Evolutionary conservation across 2,113 vertebrate species (phyloP), one percentile per base, ranked within the genome.

Genomic region (Abramis brama): DNA sequence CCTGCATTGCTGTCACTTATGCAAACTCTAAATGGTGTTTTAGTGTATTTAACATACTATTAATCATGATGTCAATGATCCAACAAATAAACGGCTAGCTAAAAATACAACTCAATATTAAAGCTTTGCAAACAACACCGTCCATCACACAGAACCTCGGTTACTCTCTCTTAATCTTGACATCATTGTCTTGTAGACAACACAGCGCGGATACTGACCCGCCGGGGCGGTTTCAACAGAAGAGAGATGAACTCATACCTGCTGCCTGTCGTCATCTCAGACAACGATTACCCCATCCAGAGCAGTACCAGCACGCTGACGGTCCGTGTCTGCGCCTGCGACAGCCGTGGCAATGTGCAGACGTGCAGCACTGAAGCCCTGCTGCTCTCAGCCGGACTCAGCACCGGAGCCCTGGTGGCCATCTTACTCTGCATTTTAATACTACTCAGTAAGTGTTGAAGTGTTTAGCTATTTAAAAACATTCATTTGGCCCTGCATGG

Each of bases 211-310:
- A 99, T 99, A 93, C 86, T 98, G 94, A 99, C 97, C 0, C 95
- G 96, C 85, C 94, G 97, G 83, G 97, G 97, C 17, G 96, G 97
- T 23, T 99, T 99, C 91, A 97, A 95, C 43, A 94, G 97, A 17
- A 96, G 97, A 0, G 97, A 99, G 94, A 96, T 96, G 91, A 98
- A 94, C 86, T 93, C 95, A 52, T 98, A 98, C 85, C 94, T 99
- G 76, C 92, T 99, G 81, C 98, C 98, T 0, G 96, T 99, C 47
- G 97, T 99, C 86, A 99, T 99, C 87, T 99, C 98, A 0, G 97
- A 99, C 93, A 98, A 97, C 0, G 97, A 98, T 86, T 98, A 97
- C 90, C 97, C 97, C 0, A 97, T 97, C 43, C 97, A 98, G 93
- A 98, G 96, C 93, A 97, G 97, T 92, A 98, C 97, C 0, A 97